phyloP scores from a whole-genome alignment of 1,140 invertebrate genomes.

The Arion vulgaris region DNA sequence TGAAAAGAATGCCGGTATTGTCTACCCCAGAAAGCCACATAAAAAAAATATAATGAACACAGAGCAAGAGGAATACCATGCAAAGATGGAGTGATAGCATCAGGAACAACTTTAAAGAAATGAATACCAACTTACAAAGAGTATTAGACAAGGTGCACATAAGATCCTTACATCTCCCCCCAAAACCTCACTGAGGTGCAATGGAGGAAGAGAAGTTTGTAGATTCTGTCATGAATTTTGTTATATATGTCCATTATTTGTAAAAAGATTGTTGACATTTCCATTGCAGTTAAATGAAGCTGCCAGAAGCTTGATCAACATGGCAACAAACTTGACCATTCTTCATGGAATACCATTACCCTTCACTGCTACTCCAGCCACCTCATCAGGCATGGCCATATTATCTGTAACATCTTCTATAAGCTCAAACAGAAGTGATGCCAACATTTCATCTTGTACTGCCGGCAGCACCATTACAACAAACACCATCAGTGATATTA shows the following conservation, averaged over 20 bases:
- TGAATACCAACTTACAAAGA: too few relatives aligned
- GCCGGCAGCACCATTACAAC: background rate
- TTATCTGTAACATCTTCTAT: slow-evolving; percentile 13
- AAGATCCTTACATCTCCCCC: too few relatives aligned
- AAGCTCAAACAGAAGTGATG: background rate
- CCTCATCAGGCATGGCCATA: slow-evolving; percentile 33
- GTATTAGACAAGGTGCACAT: too few relatives aligned
- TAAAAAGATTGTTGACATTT: slow-evolving; percentile 22
- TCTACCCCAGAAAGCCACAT: too few relatives aligned
- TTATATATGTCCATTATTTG: background rate
- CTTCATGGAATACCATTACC: background rate
- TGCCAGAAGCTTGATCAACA: slow-evolving; percentile 58
- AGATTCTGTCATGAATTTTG: background rate
- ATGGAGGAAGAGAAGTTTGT: too few relatives aligned
- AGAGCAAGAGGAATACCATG: too few relatives aligned
- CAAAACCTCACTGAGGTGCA: too few relatives aligned
- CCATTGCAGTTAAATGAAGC: slow-evolving; percentile 82
- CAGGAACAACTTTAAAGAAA: too few relatives aligned
- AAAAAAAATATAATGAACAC: too few relatives aligned
- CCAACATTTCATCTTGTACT: slow-evolving; percentile 17
- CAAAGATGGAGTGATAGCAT: too few relatives aligned
- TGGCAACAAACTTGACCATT: slow-evolving; percentile 46
- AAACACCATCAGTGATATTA: background rate
- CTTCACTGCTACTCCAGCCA: slow-evolving; percentile 19
- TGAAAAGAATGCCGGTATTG: too few relatives aligned